Base-by-base conservation (phyloP, 1,140 invertebrate genomes). In the Paraescarpia echinospica region DNA sequence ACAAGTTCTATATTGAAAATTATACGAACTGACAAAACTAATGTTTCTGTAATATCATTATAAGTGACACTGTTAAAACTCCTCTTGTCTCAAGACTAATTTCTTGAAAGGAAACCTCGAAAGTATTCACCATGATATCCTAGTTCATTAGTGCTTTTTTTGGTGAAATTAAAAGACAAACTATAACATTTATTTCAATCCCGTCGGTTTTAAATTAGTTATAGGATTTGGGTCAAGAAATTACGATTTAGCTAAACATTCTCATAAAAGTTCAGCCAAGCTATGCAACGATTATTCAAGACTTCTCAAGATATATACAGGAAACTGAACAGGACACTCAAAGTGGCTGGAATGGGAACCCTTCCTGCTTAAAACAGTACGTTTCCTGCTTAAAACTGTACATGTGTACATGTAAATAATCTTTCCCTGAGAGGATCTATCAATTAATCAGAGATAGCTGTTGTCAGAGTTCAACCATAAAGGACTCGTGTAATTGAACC, bases 371-470 rank as follows among this genome's bases (percentile, higher is more conserved):
- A 77, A 77, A 77, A 77, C 14, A 6, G 22, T 6, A 18, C 22
- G 14, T 31, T 77, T 77, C 59, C 59, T 77, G 59, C 59, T 77
- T 27, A 77, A 77, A 77, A 77, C 14, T 18, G 22, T 6, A 18
- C 22, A 14, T 77, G 59, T 77, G 59, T 77, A 77, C 59, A 77
- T 77, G 59, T 77, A 77, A 77, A 18, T 77, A 77, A 77, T 27
- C 59, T 27, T 4, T 77, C 27, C 59, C 59, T 31, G 14, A 31
- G 27, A 18, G 48, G 59, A 27, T 77, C 59, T 77, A 18, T 77
- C 59, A 77, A 77, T 77, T 77, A 77, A 77, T 77, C 59, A 77
- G 59, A 77, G 59, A 77, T 77, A 77, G 22, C 59, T 77, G 59
- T 77, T 77, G 22, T 77, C 59, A 77, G 59, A 77, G 59, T 27